Percentiles rank a stretch among this genome's conserved stretches.
Conservation (phyloP, 2,113 vertebrate genomes). For the Meles meles region DNA sequence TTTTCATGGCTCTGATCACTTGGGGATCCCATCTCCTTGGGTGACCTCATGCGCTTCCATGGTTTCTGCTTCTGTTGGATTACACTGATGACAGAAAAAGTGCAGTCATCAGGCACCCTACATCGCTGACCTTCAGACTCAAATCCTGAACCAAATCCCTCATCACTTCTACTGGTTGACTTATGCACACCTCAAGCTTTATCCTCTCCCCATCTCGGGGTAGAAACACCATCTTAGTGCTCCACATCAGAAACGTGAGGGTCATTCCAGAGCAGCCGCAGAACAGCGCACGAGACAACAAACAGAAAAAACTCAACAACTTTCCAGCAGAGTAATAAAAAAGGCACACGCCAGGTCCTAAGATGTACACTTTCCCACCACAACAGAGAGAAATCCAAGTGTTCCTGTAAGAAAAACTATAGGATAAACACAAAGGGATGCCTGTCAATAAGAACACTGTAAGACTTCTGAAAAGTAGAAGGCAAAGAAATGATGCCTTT, state of each 20-base stretch:
- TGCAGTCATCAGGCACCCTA: too few relatives aligned
- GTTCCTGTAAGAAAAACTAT: neutral
- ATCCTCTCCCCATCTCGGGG: neutral
- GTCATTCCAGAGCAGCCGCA: neutral
- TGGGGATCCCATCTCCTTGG: neutral
- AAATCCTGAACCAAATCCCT: neutral
- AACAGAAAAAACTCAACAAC: neutral
- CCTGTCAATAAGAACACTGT: neutral
- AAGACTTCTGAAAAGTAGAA: neutral
- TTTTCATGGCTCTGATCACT: neutral
- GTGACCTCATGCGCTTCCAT: accelerated
- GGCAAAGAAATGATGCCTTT: neutral
- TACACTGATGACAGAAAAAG: neutral
- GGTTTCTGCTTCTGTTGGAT: neutral
- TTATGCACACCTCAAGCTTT: neutral
- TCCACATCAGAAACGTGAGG: neutral
- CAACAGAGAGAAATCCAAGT: too few relatives aligned
- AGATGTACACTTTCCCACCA: neutral
- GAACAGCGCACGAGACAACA: neutral
- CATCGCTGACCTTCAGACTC: too few relatives aligned
- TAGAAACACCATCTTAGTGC: neutral
- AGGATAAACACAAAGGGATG: neutral
- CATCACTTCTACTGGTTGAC: neutral
- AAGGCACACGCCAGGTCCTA: neutral
- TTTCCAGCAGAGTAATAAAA: neutral